Conservation (phyloP, 37 sponge, comb jelly and placozoan species). For the Chondrilla cf. caribensis region DNA sequence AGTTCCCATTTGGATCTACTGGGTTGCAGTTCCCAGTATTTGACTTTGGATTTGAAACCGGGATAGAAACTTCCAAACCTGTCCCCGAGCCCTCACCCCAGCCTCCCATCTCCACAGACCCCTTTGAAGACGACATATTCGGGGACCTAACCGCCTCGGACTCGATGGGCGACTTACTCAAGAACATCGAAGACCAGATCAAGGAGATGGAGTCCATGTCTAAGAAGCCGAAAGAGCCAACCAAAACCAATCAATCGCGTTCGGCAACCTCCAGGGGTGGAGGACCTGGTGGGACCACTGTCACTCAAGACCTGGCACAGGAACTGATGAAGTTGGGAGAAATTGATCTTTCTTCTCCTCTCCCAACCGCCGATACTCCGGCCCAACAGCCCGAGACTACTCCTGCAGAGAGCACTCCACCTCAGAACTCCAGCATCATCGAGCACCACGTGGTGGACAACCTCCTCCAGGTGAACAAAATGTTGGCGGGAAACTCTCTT, state of each 20-base stretch:
- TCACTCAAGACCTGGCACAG: conserved; percentile 10
- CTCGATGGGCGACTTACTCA: not conserved
- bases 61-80: not conserved
- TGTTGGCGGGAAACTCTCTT: not conserved
- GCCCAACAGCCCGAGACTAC: no score
- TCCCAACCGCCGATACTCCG: no score
- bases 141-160: not conserved
- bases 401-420: not conserved
- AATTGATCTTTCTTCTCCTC: no score
- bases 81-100: not conserved
- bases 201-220: not conserved
- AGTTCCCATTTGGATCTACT: not conserved
- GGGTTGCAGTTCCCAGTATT: not conserved
- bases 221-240: not conserved
- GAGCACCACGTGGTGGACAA: not conserved
- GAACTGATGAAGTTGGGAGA: conserved; percentile 22
- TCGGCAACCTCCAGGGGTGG: no score
- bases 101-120: not conserved
- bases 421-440: not conserved
- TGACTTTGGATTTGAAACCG: not conserved
- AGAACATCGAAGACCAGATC: conserved; percentile 3
- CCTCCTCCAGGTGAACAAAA: conserved; percentile 1
- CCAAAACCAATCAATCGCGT: no score
- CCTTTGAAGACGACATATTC: not conserved
- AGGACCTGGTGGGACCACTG: no score